These are phyloP conservation scores for Trachythela sp. DNA, from an alignment of 64 coral and sea anemone genomes.

Conservation along the genomic window DNA sequence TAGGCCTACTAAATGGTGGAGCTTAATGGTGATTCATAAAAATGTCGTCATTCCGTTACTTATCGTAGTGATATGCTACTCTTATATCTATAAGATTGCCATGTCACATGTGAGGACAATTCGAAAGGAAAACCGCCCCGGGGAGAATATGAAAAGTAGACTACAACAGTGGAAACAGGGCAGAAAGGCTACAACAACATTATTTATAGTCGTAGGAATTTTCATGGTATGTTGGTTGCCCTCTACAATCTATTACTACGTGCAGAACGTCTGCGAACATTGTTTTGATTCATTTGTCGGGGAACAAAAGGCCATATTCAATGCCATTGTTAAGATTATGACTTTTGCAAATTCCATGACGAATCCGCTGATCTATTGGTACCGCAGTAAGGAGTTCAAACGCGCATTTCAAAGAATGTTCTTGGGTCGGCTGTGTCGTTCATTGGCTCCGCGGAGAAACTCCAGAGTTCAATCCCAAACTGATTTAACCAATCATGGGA, in stretches of 20 bases:
- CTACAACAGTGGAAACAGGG: background rate
- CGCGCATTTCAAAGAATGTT: background rate
- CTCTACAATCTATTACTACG: background rate
- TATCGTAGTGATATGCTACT: background rate
- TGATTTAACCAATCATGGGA: background rate
- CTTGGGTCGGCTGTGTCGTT: background rate
- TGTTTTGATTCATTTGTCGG: background rate
- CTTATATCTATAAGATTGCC: background rate
- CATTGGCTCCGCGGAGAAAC: background rate
- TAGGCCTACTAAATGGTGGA: constrained; percentile 9
- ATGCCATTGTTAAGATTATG: background rate
- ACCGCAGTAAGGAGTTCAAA: background rate
- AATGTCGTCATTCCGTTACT: background rate
- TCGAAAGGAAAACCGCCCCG: background rate
- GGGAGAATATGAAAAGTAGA: background rate
- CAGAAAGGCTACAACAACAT: background rate
- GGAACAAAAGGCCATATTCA: background rate
- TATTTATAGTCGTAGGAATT: background rate
- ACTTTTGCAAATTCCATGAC: background rate
- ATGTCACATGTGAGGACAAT: background rate
- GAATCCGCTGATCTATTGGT: background rate
- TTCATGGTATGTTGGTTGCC: background rate
- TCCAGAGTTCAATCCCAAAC: background rate
- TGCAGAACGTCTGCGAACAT: background rate
- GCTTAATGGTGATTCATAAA: constrained; percentile 6